Percentiles rank a stretch among this genome's conserved stretches.
phyloP scores from a whole-genome alignment of 2,113 vertebrate genomes.

The Oreochromis tanganicae region DNA sequence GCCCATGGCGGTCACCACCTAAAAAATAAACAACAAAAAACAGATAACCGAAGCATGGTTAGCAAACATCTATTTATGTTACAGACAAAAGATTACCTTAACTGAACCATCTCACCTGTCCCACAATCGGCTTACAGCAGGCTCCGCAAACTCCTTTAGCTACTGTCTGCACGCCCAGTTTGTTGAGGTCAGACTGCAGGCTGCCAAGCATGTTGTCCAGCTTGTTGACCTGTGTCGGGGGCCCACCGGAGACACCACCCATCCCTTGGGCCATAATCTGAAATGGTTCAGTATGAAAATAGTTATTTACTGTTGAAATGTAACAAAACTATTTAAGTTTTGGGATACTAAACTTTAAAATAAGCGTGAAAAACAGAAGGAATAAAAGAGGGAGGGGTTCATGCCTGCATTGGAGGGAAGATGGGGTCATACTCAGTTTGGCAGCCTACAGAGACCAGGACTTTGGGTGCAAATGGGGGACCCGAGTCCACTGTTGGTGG shows the following conservation, averaged over 20 bases:
- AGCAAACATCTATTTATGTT: neutral
- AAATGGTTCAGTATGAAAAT: neutral
- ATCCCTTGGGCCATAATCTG: conserved; percentile 96
- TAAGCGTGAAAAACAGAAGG: conserved; percentile 4
- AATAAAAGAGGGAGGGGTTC: conserved; percentile 34
- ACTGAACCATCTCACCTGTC: conserved; percentile 80
- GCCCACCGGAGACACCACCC: conserved; percentile 72
- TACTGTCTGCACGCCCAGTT: conserved; percentile 91
- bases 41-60: neutral
- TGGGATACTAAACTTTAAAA: neutral
- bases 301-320: neutral
- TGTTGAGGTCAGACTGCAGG: conserved; percentile 95
- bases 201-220: conserved; percentile 98
- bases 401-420: conserved; percentile 82
- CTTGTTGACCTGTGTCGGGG: conserved; percentile 89
- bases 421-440: conserved; percentile 86
- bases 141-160: conserved; percentile 97
- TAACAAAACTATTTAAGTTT: neutral
- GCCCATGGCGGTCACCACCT: conserved; percentile 99
- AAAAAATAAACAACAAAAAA: neutral
- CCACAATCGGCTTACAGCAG: conserved; percentile 96
- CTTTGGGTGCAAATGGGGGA: conserved; percentile 56
- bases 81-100: neutral
- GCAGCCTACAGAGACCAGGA: conserved; percentile 84
- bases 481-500: conserved; percentile 53